Base-by-base conservation (phyloP, 2,797 vertebrate species). In the Garrulus glandarius region DNA sequence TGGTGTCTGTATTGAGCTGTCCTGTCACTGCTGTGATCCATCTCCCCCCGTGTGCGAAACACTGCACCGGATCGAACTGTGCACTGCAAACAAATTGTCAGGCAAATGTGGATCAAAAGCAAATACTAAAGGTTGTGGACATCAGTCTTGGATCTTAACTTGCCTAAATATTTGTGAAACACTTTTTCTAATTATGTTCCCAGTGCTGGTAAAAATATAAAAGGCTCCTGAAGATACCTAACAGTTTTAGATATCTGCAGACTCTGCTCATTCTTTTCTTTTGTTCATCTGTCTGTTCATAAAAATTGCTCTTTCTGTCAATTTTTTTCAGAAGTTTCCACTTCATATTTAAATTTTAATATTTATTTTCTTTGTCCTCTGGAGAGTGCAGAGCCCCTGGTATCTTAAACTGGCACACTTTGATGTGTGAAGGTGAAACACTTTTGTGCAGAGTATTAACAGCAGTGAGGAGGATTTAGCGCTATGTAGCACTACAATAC, bases 371-470 rank as follows among this genome's bases (percentile, higher is more conserved):
- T 82, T 21, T 79, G 8, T 85, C 19, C 39, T 68, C 49, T 49
- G 29, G 18, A 79, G 30, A 55, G 7, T n/a, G 8, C 29, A 67
- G 53, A 74, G 27, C 13, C 26, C 19, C 52, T 20, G 50, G 44
- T 84, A 41, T 30, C 39, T 72, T 89, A 77, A 84, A 67, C 29
- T 56, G 47, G 41, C 52, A 59, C 32, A 29, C 74, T 84, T 74
- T 55, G 52, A 70, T 94, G 36, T 23, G 13, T 76, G 84, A 83
- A 84, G 64, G 70, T 60, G 70, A 59, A 75, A 76, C 11, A 18
- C 50, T 96, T 93, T 93, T 85, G 85, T 94, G 74, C 74, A 53
- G 49, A 53, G 49, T 65, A 55, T 84, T 93, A 92, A 67, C 47
- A 94, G 43, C 29, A 61, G 43, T 52, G 32, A 81, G 29, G 41